Conservation (phyloP, 2,797 vertebrate genomes). For the Rhadinocentrus ornatus region DNA sequence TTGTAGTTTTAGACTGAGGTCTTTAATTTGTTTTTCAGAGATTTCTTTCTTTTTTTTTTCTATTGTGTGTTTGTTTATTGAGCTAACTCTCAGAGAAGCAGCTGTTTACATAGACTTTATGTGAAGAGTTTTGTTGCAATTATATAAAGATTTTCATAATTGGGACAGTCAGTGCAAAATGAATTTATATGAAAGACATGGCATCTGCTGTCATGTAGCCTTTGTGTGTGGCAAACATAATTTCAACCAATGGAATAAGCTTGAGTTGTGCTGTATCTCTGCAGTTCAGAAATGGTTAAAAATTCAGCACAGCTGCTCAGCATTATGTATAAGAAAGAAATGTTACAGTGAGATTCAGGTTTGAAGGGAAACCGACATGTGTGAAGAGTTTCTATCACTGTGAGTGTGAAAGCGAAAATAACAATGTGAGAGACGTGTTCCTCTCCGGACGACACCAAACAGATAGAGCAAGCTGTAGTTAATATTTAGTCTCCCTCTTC, state of each 20-base stretch:
- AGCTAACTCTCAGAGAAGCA: conserved; percentile 27
- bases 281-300: background rate
- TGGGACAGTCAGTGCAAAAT: conserved; percentile 24
- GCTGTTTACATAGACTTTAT: conserved; percentile 48
- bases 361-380: background rate
- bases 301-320: background rate
- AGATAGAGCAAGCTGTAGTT: conserved; percentile 33
- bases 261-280: conserved; percentile 1
- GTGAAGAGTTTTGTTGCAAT: conserved; percentile 44
- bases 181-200: conserved; percentile 47
- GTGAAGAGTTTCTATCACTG: conserved; percentile 35
- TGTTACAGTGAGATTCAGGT: background rate
- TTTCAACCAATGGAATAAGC: conserved; percentile 13
- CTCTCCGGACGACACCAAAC: conserved; percentile 9
- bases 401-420: conserved; percentile 14
- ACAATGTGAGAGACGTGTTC: conserved; percentile 12
- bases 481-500: conserved; percentile 34
- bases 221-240: conserved; percentile 25
- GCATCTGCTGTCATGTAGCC: conserved; percentile 40
- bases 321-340: background rate
- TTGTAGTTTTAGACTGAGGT: conserved; percentile 1
- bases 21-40: background rate
- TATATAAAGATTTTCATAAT: conserved; percentile 43
- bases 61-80: background rate
- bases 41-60: background rate